These are phyloP conservation scores for Nothoprocta pentlandii DNA, from an alignment of 2,113 vertebrate genomes.

Conservation along the genomic window DNA sequence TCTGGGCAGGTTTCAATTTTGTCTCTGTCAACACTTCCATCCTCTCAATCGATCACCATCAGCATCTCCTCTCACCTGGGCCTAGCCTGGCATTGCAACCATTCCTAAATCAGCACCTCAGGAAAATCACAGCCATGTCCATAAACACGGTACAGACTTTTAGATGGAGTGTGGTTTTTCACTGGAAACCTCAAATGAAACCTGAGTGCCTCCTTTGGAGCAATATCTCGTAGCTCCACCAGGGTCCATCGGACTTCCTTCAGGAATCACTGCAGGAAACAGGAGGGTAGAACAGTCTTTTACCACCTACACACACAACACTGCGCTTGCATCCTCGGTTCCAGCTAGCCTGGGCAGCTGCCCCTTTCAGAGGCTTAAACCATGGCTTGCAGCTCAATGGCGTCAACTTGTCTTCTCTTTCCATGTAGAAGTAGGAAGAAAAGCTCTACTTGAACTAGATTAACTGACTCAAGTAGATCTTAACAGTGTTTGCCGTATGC, in stretches of 20 bases:
- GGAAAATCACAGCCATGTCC: neutral
- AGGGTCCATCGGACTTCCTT: neutral
- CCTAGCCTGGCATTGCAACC: neutral
- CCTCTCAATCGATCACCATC: rapidly evolving
- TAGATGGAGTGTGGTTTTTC: neutral
- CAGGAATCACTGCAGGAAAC: neutral
- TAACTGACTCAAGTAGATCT: neutral
- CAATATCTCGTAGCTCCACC: neutral
- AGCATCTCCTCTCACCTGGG: neutral
- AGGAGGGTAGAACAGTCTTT: neutral
- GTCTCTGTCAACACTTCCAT: neutral
- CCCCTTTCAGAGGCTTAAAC: neutral
- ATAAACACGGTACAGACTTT: neutral
- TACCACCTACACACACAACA: neutral
- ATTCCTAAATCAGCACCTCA: neutral
- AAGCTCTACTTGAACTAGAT: neutral
- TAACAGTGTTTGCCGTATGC: neutral
- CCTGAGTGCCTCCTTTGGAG: neutral
- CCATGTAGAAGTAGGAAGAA: neutral
- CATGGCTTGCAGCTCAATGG: neutral
- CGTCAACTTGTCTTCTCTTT: neutral
- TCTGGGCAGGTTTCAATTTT: neutral
- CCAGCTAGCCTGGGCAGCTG: neutral
- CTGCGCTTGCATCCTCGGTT: neutral
- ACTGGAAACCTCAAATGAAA: neutral